These are phyloP conservation scores for Perdix hodgsoniae DNA, from an alignment of 2,797 vertebrate genomes.

Conservation along the genomic window DNA sequence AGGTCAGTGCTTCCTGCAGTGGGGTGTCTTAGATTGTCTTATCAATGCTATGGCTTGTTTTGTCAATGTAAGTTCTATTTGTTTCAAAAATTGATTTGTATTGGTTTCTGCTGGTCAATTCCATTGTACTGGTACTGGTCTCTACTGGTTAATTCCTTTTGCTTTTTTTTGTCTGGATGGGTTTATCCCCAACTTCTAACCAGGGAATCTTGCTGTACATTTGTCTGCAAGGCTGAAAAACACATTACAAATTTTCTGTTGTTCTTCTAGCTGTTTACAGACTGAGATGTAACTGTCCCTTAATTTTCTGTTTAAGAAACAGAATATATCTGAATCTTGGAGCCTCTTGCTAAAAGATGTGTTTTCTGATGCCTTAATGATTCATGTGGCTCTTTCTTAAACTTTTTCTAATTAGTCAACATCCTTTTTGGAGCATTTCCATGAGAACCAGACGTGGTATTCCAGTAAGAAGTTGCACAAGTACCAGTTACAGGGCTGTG, in stretches of 20 bases:
- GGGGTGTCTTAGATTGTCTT: background rate
- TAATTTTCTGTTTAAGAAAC: slow-evolving; percentile 15
- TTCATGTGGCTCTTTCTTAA: slow-evolving; percentile 70
- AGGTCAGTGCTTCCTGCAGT: slow-evolving; percentile 82
- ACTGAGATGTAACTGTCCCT: slow-evolving; percentile 51
- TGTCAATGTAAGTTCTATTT: background rate
- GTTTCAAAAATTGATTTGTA: background rate
- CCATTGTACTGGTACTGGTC: background rate
- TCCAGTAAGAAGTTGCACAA: slow-evolving; percentile 47
- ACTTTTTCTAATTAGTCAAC: slow-evolving; percentile 74
- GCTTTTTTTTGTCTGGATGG: background rate
- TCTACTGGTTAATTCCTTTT: background rate
- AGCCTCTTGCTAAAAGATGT: slow-evolving; percentile 60
- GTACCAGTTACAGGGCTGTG: slow-evolving; percentile 36
- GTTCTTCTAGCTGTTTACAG: slow-evolving; percentile 48
- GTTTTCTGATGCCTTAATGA: slow-evolving; percentile 70
- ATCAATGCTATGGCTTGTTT: background rate
- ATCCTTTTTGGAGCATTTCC: slow-evolving; percentile 58
- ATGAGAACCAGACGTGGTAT: slow-evolving; percentile 43
- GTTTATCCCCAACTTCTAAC: background rate
- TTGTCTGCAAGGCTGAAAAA: slow-evolving; percentile 35
- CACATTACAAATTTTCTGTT: background rate
- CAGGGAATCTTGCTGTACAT: slow-evolving; percentile 29
- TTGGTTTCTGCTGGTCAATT: background rate
- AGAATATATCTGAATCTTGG: slow-evolving; percentile 25